Percentiles rank a stretch among this genome's conserved stretches.
These are phyloP conservation scores for Antechinus stuartii DNA, from an alignment of 2,113 vertebrate genomes.

Conservation along the genomic window DNA sequence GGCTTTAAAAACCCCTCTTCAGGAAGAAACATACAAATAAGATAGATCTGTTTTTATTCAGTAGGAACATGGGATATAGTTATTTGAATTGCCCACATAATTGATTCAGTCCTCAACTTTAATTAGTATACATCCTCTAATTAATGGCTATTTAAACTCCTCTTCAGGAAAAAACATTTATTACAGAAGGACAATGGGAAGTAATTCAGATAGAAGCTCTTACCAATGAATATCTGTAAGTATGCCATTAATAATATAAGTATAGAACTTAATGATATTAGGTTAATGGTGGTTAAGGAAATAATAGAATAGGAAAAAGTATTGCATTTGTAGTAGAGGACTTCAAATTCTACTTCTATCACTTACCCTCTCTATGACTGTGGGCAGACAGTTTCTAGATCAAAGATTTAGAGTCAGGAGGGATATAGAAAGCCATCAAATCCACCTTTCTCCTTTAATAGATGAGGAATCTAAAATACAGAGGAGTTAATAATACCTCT, in stretches of 20 bases:
- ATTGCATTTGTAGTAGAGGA: background rate
- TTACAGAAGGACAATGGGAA: conserved; percentile 88
- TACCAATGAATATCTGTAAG: conserved; percentile 84
- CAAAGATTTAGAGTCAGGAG: background rate
- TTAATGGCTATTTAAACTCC: conserved; percentile 35
- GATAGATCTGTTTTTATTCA: conserved; percentile 9
- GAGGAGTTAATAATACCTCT: background rate
- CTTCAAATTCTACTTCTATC: background rate
- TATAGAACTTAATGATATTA: background rate
- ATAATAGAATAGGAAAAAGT: background rate
- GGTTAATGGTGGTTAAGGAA: background rate
- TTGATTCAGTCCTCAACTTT: conserved; percentile 44
- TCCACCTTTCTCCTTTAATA: background rate
- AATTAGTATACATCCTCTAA: conserved; percentile 38
- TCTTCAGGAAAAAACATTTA: conserved; percentile 65
- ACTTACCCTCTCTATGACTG: background rate
- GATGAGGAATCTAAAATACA: background rate
- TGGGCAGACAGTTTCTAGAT: background rate
- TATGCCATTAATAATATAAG: conserved; percentile 65
- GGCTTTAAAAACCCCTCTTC: conserved; percentile 18
- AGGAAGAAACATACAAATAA: conserved; percentile 62
- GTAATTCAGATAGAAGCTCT: conserved; percentile 85
- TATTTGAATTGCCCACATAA: conserved; percentile 38
- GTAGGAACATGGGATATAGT: background rate
- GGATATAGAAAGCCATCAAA: background rate